Evolutionary conservation across 2,888 invertebrate genomes (phyloP), one percentile per base, ranked within the genome.

Genomic region (Patella ulyssiponensis): DNA sequence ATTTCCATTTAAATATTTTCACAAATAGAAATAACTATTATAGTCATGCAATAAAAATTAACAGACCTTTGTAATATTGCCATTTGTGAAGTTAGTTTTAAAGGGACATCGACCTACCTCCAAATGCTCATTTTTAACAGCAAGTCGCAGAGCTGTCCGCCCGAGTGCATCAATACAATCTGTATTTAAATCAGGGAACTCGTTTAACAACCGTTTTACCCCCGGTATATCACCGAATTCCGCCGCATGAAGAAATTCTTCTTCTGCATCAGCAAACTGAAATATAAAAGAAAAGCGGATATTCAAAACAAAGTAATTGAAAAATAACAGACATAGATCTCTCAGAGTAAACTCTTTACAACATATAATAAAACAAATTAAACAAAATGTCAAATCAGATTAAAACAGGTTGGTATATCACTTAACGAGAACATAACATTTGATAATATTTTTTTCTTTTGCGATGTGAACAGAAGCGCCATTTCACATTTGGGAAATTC

Each of bases 101-200:
- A 51, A 51, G 11, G 58, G 3, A 1, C 20, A 12, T 14, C 58
- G 17, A 69, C 82, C 82, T 82, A 91, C 91, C 85, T 90, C 91
- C 9, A 89, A 81, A 75, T 91, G 91, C 81, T 91, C 91, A 81
- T 91, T 91, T 77, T 88, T 90, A 9, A 91, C 89, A 1, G 91
- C 90, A 69, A 91, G 83, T 23, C 88, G 77, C 3, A 91, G 84
- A 0, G 90, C 89, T 3, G 88, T 91, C 14, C 90, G 79, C 9
- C 90, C 90, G 23, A 91, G 83, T 17, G 87, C 88, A 80, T 91
- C 90, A 23, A 88, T 88, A 71, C 89, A 88, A 84, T 90, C 88
- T 12, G 87, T 86, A 77, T 91, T 89, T 11, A 90, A 82, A 15
- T 87, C 88, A 1, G 82, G 80, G 51, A 84, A 85, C 11, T 87